Percentiles rank a stretch among this genome's conserved stretches.
These are phyloP conservation scores for Nymphalis polychloros DNA, from an alignment of 2,888 invertebrate genomes.

Conservation along the genomic window DNA sequence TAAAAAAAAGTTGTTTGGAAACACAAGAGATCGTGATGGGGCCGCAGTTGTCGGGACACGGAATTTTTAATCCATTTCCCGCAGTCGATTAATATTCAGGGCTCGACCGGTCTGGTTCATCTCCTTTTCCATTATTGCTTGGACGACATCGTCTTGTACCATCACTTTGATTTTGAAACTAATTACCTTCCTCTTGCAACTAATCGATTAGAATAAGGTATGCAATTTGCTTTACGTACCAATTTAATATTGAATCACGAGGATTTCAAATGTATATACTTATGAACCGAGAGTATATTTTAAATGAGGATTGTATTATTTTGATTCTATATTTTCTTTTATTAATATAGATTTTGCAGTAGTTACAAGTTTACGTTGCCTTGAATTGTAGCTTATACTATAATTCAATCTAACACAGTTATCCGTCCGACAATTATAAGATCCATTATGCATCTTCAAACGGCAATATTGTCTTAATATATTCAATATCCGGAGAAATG, in stretches of 20 bases:
- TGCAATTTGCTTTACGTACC: neutral
- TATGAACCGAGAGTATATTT: too few species aligned
- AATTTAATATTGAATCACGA: neutral
- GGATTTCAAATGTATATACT: too few species aligned
- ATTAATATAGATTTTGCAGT: too few species aligned
- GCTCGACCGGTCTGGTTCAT: constrained; percentile 80
- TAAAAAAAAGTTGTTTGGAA: constrained; percentile 78
- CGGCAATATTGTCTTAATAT: constrained; percentile 76
- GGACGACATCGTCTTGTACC: constrained; percentile 55
- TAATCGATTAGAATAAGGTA: constrained; percentile 17
- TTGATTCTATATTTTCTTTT: too few species aligned
- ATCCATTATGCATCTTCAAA: constrained; percentile 61
- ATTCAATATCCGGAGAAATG: constrained; percentile 80
- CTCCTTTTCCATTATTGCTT: constrained; percentile 77
- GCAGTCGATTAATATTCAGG: constrained; percentile 81
- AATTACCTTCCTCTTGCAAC: constrained; percentile 51
- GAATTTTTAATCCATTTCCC: constrained; percentile 83
- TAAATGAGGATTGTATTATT: too few species aligned
- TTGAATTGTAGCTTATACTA: too few species aligned
- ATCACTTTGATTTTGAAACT: constrained; percentile 76
- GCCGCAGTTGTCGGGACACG: constrained; percentile 68
- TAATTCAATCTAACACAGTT: neutral
- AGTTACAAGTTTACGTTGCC: too few species aligned
- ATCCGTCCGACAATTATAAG: constrained; percentile 60
- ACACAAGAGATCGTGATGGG: constrained; percentile 71